Base-by-base conservation (phyloP, 2,888 invertebrate genomes). In the Tenthredo amoena region DNA sequence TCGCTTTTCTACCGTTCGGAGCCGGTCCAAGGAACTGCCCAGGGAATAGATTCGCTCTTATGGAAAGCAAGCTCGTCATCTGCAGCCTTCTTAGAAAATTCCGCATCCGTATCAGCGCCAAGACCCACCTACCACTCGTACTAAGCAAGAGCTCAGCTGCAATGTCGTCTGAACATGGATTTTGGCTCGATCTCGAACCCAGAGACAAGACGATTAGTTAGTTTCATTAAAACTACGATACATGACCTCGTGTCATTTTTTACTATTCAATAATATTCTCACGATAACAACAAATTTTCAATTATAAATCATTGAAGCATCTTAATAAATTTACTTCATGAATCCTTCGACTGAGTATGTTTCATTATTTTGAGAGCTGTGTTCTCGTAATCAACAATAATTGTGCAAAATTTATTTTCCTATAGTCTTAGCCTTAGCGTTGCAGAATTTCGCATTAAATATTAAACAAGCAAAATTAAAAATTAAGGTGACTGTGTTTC, bases 11-110 rank as follows among this genome's bases (percentile, higher is more conserved):
- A 90, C 95, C 95, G 0, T 95, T 95, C 87, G 95, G 95, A 2
- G 87, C 91, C 34, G 95, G 95, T 0, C 95, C 95, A 0, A 93
- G 95, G 85, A 94, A 91, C 87, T 95, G 95, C 88, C 94, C 95
- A 81, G 95, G 95, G 94, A 88, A 90, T 91, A 21, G 91, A 77
- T 94, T 94, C 85, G 94, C 94, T 0, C 87, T 93, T 2, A 88
- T 94, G 87, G 94, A 94, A 87, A 58, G 93, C 2, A 94, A 94
- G 88, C 90, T 94, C 0, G 87, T 94, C 0, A 84, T 94, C 1
- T 93, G 91, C 87, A 85, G 92, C 18, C 74, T 94, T 31, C 83
- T 94, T 0, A 79, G 91, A 4, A 93, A 94, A 87, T 94, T 93
- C 89, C 91, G 92, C 87, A 89, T 94, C 2, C 58, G 91, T 1